Evolutionary conservation across 2,797 vertebrate genomes (phyloP).

Genomic region (Melopsittacus undulatus): DNA sequence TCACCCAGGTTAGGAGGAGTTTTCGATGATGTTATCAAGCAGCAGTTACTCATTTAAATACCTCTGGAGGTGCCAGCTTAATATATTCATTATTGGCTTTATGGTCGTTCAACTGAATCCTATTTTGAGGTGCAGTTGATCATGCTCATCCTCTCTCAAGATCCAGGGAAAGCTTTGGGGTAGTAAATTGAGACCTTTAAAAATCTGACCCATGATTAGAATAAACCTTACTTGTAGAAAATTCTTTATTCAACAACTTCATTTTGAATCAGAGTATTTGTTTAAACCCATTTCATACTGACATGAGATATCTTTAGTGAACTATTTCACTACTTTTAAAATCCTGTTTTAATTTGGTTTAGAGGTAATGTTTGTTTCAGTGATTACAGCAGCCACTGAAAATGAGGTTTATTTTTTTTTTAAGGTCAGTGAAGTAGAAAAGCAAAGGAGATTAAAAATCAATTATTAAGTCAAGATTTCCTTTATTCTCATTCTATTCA

Average conservation of each 20-base stretch:
- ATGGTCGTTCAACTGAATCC: background rate
- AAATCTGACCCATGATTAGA: background rate
- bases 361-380: conserved; percentile 14
- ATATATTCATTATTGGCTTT: background rate
- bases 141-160: background rate
- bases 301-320: background rate
- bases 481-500: background rate
- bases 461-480: conserved; percentile 37
- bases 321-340: background rate
- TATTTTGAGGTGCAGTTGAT: background rate
- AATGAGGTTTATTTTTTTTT: background rate
- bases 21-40: background rate
- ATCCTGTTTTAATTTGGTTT: background rate
- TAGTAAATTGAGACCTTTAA: background rate
- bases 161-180: background rate
- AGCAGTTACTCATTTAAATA: background rate
- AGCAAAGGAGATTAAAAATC: conserved; percentile 28
- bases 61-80: background rate
- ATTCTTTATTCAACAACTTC: background rate
- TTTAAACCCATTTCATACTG: background rate
- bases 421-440: conserved; percentile 19
- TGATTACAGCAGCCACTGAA: background rate
- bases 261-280: background rate
- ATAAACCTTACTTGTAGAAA: background rate
- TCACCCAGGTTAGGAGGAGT: background rate